Percentiles rank a stretch among this genome's conserved stretches.
phyloP scores from a whole-genome alignment of 2,797 vertebrate genomes.

The Pogoniulus pusillus region DNA sequence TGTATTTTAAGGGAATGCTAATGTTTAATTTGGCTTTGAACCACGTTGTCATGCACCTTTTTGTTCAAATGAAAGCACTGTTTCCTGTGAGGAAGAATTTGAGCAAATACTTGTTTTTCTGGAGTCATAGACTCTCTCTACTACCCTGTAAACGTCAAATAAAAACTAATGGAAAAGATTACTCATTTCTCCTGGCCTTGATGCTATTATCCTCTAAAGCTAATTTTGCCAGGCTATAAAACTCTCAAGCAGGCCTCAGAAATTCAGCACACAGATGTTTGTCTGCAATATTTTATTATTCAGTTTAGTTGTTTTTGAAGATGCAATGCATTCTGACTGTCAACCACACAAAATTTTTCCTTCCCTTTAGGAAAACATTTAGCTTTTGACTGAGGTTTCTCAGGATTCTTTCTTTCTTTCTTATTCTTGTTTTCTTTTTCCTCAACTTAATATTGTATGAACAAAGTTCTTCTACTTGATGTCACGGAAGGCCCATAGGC shows the following conservation, averaged over 20 bases:
- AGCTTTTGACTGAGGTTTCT: background rate
- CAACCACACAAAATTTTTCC: background rate
- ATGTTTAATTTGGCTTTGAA: background rate
- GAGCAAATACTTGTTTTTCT: background rate
- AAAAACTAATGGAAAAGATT: background rate
- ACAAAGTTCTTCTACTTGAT: too few relatives aligned
- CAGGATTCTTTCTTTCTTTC: background rate
- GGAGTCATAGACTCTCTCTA: background rate
- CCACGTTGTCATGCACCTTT: background rate
- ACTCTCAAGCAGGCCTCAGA: background rate
- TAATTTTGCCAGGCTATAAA: background rate
- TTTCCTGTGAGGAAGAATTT: background rate
- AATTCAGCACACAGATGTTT: background rate
- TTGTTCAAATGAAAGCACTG: background rate
- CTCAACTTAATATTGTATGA: background rate
- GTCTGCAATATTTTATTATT: background rate
- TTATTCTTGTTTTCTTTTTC: background rate
- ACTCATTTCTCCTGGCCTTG: background rate
- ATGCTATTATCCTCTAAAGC: background rate
- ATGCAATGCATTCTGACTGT: background rate
- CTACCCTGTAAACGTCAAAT: background rate
- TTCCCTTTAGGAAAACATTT: background rate
- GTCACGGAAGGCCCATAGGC: too few relatives aligned
- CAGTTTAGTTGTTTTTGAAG: background rate
- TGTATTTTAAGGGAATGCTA: background rate